Evolutionary conservation across 2,113 vertebrate species (phyloP), one percentile per base, ranked within the genome.

Genomic region (Grus americana): DNA sequence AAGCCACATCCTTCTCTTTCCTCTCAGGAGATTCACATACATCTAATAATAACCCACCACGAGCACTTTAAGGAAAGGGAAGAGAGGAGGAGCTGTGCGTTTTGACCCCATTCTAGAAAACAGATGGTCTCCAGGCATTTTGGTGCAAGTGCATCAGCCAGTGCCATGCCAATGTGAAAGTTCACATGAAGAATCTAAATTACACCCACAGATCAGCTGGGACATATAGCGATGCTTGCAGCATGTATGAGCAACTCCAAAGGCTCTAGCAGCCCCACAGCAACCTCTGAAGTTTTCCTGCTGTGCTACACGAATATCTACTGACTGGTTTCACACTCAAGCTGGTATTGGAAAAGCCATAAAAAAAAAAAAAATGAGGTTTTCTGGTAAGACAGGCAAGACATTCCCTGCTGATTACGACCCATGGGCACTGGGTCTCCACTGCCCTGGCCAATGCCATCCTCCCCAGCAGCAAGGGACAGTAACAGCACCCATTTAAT

Each of bases 181-280:
- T 52, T 91, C 21, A 20, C 2, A 2, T 54, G 49, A 46, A 58
- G 42, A 54, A 61, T 54, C 15, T 68, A 71, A 83, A 27, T 57
- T 68, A 24, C 29, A 44, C 44, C 15, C 63, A 20, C 78, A 57
- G 73, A 40, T 49, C 57, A 72, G 36, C 57, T 36, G 73, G 54
- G 79, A 40, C 32, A 6, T 6, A 1, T 5, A 17, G 18, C 0
- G 2, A 30, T 6, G 6, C 55, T 52, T 59, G 50, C 8, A n/a
- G 17, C 0, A 0, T 36, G 19, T 40, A 0, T 10, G 59, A 81
- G 58, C 61, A 23, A 1, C 44, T 14, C 10, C 0, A 5, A 50
- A 75, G 36, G 42, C 47, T 86, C 29, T 12, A 20, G 36, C 7
- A 90, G 4, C 42, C 47, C 29, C 24, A 2, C 21, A 18, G 19